These are phyloP conservation scores for Thysanoteuthis rhombus DNA, from an alignment of 2,888 invertebrate genomes.

Conservation along the genomic window DNA sequence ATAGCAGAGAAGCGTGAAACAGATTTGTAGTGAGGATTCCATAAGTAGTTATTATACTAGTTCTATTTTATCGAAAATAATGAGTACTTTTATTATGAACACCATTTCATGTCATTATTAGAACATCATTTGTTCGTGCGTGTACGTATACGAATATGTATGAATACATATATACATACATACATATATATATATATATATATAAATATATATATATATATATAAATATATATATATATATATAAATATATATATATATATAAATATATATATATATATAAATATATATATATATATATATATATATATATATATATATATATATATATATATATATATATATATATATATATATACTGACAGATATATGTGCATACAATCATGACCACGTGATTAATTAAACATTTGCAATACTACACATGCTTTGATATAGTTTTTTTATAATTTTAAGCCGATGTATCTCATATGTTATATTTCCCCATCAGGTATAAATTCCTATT, in stretches of 20 bases:
- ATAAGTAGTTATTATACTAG: too few species aligned
- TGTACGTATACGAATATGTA: too few species aligned
- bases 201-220: neutral
- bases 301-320: neutral
- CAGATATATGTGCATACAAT: neutral
- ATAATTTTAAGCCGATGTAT: too few species aligned
- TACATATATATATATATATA: neutral
- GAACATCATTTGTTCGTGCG: too few species aligned
- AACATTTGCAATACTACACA: neutral
- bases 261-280: neutral
- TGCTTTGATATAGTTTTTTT: neutral
- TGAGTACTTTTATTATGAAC: too few species aligned
- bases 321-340: neutral
- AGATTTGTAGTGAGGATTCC: too few species aligned
- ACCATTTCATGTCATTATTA: too few species aligned
- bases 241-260: neutral
- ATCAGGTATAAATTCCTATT: too few species aligned
- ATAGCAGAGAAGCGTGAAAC: too few species aligned
- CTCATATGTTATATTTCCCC: too few species aligned
- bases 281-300: neutral
- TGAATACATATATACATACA: neutral
- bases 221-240: neutral
- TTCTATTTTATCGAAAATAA: too few species aligned
- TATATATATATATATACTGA: neutral
- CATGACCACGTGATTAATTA: neutral